These are phyloP conservation scores for Muscina levida DNA, from an alignment of 2,888 invertebrate genomes.

Conservation along the genomic window DNA sequence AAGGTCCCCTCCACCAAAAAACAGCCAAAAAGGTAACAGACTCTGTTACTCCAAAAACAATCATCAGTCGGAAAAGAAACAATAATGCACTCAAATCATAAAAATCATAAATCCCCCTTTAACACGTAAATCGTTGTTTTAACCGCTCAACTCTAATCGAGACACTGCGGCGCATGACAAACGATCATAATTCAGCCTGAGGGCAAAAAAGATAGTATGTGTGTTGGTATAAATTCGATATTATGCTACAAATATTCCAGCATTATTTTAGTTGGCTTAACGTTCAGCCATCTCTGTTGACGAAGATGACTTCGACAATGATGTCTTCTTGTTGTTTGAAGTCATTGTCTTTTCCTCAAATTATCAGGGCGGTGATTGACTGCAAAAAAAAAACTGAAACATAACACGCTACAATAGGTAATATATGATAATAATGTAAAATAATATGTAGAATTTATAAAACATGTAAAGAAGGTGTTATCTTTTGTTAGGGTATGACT, in stretches of 20 bases:
- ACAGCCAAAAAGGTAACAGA: conserved; percentile 6
- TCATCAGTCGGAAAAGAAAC: conserved; percentile 34
- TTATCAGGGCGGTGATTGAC: conserved; percentile 28
- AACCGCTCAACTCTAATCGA: conserved; percentile 45
- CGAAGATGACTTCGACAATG: conserved; percentile 46
- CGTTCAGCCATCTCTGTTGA: conserved; percentile 42
- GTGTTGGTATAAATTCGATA: not conserved
- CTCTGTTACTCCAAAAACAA: conserved; percentile 40
- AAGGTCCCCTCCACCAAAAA: conserved; percentile 40
- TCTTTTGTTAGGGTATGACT: no score
- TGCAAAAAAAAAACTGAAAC: not conserved
- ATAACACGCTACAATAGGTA: conserved; percentile 13
- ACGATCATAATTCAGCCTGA: conserved; percentile 66
- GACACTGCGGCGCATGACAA: conserved; percentile 65
- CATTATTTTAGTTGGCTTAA: conserved; percentile 43
- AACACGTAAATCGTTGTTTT: conserved; percentile 46
- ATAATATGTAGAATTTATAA: no score
- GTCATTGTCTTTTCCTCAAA: conserved; percentile 1
- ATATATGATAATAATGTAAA: conserved; percentile 65
- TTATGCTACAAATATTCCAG: conserved; percentile 52
- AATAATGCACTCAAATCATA: conserved; percentile 47
- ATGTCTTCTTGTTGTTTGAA: conserved; percentile 34
- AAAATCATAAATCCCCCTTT: conserved; percentile 33
- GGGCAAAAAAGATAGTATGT: conserved; percentile 41
- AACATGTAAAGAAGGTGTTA: no score